Evolutionary conservation across 2,888 invertebrate species (phyloP), one percentile per base, ranked within the genome.

Genomic region (Oxycera nigricornis): DNA sequence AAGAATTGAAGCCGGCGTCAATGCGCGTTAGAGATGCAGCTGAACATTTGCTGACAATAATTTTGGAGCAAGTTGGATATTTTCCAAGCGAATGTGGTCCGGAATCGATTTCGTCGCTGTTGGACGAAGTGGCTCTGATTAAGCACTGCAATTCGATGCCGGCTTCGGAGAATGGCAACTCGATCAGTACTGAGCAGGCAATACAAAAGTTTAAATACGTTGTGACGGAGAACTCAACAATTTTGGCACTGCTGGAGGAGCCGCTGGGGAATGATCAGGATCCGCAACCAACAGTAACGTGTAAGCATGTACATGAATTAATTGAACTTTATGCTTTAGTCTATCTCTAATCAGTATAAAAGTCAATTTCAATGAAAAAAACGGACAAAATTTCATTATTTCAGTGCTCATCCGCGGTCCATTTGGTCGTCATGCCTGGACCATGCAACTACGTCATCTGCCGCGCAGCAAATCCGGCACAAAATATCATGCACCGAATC

Each of bases 11-110:
- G 82, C 98, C 99, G 0, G 98, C 96, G 0, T 98, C 98, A 0
- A 95, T 97, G 93, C 88, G 99, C 78, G 99, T 99, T 0, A 90
- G 97, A 75, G 98, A 99, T 86, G 97, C 98, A 0, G 99, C 98
- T 0, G 98, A 99, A 85, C 94, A 94, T 77, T 87, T 98, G 46
- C 88, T 98, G 4, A 95, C 96, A 79, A 90, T 94, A 75, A 94
- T 98, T 78, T 88, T 97, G 75, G 96, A 97, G 84, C 95, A 96
- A 87, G 92, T 93, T 46, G 94, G 94, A 0, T 93, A 92, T 81
- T 94, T 94, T 80, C 93, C 94, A 0, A 92, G 91, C 77, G 93
- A 94, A 73, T 93, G 92, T 83, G 94, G 94, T 0, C 92, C 94
- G 0, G 93, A 94, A 82, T 92, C 93, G 0, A 87, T 94, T 1